Evolutionary conservation across 2,797 vertebrate species (phyloP).

Genomic region (Falco naumanni): DNA sequence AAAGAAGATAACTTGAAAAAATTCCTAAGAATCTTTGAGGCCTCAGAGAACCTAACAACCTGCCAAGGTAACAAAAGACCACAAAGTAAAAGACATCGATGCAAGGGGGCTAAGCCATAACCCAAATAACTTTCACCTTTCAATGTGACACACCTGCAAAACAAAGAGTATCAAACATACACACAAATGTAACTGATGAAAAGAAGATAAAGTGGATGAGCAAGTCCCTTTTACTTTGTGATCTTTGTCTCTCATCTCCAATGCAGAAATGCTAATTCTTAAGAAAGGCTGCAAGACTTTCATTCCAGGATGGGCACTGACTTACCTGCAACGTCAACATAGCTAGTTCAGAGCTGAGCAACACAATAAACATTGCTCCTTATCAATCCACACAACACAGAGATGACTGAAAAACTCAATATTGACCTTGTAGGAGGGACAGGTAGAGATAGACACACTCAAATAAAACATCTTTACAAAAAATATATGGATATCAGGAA

Average conservation of each 20-base stretch:
- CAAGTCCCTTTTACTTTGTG: background rate
- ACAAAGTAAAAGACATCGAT: background rate
- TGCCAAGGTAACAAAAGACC: background rate
- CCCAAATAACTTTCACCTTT: background rate
- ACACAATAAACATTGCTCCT: background rate
- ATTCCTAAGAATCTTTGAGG: background rate
- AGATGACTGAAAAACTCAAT: background rate
- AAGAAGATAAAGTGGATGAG: background rate
- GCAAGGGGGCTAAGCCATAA: background rate
- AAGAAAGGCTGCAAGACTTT: background rate
- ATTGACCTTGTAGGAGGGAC: fast-evolving
- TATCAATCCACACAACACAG: background rate
- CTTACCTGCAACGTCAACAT: background rate
- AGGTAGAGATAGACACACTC: background rate
- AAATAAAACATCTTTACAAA: background rate
- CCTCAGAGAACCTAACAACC: background rate
- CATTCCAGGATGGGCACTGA: background rate
- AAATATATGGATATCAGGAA: background rate
- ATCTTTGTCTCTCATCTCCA: background rate
- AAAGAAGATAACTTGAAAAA: background rate
- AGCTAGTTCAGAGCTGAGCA: background rate
- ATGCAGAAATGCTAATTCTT: background rate
- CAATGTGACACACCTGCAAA: background rate
- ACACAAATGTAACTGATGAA: background rate
- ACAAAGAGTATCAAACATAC: background rate